These are phyloP conservation scores for Anabacerthia variegaticeps DNA, from an alignment of 2,797 vertebrate species.

Conservation along the genomic window DNA sequence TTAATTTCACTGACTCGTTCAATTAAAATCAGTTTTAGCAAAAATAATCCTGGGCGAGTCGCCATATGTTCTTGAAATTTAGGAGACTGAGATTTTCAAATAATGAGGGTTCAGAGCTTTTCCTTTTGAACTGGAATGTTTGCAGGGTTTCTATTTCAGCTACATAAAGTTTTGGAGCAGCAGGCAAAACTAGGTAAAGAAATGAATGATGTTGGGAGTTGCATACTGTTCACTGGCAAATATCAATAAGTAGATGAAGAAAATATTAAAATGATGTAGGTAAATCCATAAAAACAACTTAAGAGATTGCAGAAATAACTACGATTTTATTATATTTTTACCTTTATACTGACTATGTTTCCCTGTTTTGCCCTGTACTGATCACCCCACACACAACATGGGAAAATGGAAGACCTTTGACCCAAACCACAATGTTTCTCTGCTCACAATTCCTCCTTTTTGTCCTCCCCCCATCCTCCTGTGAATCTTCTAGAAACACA, in stretches of 20 bases:
- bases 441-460: background rate
- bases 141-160: background rate
- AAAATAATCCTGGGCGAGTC: constrained; percentile 14
- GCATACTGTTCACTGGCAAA: background rate
- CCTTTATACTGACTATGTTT: rapidly evolving
- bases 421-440: background rate
- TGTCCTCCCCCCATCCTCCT: background rate
- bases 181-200: background rate
- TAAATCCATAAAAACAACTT: background rate
- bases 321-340: background rate
- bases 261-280: background rate
- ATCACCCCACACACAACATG: background rate
- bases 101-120: background rate
- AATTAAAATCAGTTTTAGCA: constrained; percentile 37
- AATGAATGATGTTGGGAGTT: background rate
- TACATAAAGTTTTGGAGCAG: background rate
- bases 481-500: background rate
- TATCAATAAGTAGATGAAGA: background rate
- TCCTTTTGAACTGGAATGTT: background rate
- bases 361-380: rapidly evolving
- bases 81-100: background rate
- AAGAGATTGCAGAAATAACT: background rate
- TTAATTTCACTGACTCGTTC: constrained; percentile 41
- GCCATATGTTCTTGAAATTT: constrained; percentile 24
- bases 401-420: background rate